These are phyloP conservation scores for Phyto melanocephala DNA, from an alignment of 2,888 invertebrate species.

Conservation along the genomic window DNA sequence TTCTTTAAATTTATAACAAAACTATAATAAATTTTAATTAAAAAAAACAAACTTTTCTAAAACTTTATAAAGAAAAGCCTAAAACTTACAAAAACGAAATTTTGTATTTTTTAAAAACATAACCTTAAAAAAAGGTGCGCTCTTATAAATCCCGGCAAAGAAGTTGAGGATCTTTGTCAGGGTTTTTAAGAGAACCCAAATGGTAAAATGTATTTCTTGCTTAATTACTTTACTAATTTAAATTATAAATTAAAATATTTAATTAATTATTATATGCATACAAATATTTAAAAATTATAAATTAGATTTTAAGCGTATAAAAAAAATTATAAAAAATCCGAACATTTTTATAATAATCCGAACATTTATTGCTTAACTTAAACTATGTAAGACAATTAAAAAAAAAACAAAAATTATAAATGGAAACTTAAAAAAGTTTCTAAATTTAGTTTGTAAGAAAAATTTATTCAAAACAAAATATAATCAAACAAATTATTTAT, in stretches of 20 bases:
- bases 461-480: not conserved
- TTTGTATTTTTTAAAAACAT: too few species aligned
- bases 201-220: constrained; percentile 13
- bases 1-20: too few species aligned
- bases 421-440: constrained; percentile 1
- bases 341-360: constrained; percentile 59
- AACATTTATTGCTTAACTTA: constrained; percentile 63
- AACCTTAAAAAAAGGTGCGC: not conserved
- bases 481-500: constrained; percentile 1
- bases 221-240: constrained; percentile 20
- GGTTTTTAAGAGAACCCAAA: constrained; percentile 45
- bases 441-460: constrained; percentile 4
- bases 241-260: constrained; percentile 17
- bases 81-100: too few species aligned
- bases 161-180: constrained; percentile 52
- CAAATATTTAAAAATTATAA: not conserved
- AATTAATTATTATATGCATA: constrained; percentile 24
- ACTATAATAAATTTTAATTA: too few species aligned
- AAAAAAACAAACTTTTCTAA: too few species aligned
- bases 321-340: constrained; percentile 35
- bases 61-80: too few species aligned
- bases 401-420: not conserved
- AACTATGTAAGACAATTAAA: constrained; percentile 35
- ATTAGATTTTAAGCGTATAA: constrained; percentile 32
- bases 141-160: constrained; percentile 43